phyloP scores from a whole-genome alignment of 2,113 vertebrate genomes.

The Tylochromis polylepis region DNA sequence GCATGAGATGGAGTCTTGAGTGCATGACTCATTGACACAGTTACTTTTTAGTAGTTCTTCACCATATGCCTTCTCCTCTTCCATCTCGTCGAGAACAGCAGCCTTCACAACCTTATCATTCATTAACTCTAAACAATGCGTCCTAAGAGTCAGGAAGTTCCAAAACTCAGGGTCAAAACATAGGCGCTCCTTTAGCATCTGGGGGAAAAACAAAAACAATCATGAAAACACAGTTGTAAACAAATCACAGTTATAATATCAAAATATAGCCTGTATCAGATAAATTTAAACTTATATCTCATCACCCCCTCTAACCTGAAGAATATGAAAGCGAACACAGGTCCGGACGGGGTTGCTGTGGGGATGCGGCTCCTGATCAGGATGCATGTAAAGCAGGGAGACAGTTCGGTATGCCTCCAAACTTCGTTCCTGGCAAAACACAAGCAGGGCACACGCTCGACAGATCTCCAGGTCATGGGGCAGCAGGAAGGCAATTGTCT shows the following conservation, averaged over 20 bases:
- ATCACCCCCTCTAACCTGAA: constrained; percentile 60
- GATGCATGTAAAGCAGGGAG: constrained; percentile 85
- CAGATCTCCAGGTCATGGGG: constrained; percentile 94
- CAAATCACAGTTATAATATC: neutral
- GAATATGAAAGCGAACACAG: constrained; percentile 88
- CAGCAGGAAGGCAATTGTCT: constrained; percentile 91
- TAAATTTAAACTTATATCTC: neutral
- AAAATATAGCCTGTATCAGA: neutral
- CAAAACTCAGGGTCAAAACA: constrained; percentile 98
- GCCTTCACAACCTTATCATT: constrained; percentile 80
- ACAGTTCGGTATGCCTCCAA: constrained; percentile 88
- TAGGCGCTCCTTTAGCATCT: constrained; percentile 90
- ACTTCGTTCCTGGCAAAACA: constrained; percentile 92
- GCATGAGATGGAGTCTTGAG: neutral
- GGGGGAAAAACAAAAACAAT: constrained; percentile 3
- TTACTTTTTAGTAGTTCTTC: constrained; percentile 40
- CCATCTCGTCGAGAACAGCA: constrained; percentile 74
- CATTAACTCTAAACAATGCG: constrained; percentile 85
- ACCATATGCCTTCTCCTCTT: constrained; percentile 66
- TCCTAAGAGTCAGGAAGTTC: constrained; percentile 92
- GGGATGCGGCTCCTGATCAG: constrained; percentile 89
- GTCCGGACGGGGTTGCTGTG: constrained; percentile 84
- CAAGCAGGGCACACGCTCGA: constrained; percentile 87
- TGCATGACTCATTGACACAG: neutral
- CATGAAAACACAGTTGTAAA: neutral